Percentiles rank a stretch among this genome's conserved stretches.
Evolutionary conservation across 1,140 invertebrate species (phyloP).

Genomic region (Bombus soroeensis): DNA sequence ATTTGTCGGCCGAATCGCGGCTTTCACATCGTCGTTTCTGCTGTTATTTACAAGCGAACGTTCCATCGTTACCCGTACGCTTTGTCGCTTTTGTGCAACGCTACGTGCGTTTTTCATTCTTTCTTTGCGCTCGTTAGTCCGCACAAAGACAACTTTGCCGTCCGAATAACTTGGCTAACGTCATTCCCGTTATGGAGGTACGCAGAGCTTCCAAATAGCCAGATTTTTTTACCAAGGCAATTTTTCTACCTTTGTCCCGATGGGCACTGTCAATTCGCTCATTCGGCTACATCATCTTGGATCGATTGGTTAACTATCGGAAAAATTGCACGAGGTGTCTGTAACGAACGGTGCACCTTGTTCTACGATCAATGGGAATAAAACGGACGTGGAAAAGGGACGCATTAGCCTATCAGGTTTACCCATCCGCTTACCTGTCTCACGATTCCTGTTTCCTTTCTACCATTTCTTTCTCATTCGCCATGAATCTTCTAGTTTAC

Average conservation of each 20-base stretch:
- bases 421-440: neutral
- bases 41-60: neutral
- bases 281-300: no score
- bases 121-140: neutral
- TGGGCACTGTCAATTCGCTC: no score
- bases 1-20: no score
- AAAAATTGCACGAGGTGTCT: no score
- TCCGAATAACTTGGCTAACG: neutral
- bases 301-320: no score
- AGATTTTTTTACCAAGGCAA: no score
- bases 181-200: neutral
- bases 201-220: no score
- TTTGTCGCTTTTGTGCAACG: neutral
- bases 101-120: neutral
- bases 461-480: neutral
- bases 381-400: neutral
- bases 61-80: neutral
- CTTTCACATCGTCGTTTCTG: neutral
- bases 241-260: no score
- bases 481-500: neutral
- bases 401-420: neutral
- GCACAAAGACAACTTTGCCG: no score
- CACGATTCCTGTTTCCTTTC: neutral
- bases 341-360: no score
- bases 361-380: neutral